Evolutionary conservation across 2,113 vertebrate species (phyloP).

Genomic region (Ctenodactylus gundi): DNA sequence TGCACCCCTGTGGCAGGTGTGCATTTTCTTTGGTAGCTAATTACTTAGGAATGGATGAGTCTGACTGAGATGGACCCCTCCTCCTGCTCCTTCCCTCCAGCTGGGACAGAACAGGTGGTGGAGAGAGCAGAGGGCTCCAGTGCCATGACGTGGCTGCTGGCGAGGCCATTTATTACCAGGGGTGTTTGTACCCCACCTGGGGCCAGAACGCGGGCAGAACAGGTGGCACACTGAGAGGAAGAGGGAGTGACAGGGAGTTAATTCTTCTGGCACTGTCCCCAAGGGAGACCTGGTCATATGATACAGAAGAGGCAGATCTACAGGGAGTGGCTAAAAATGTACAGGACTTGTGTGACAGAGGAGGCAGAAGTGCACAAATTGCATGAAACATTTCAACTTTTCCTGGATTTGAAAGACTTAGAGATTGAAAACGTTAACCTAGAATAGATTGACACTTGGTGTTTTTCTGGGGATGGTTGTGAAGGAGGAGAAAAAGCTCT

Average conservation of each 20-base stretch:
- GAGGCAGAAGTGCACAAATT: neutral
- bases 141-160: accelerated
- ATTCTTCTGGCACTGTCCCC: neutral
- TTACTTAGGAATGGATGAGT: constrained; percentile 66
- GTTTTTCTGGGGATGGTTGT: neutral
- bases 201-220: neutral
- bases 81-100: neutral
- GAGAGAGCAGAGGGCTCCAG: constrained; percentile 24
- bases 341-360: neutral
- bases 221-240: neutral
- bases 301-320: neutral
- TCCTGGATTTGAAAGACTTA: neutral
- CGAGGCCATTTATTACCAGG: constrained; percentile 3
- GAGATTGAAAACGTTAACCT: neutral
- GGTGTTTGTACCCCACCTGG: neutral
- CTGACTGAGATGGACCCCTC: neutral
- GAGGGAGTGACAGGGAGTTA: neutral
- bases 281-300: neutral
- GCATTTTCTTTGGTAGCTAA: constrained; percentile 27
- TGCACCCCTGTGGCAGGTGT: neutral
- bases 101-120: constrained; percentile 67
- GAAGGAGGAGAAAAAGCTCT: neutral
- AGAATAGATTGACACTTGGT: neutral
- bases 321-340: neutral
- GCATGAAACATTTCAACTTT: neutral